These are phyloP conservation scores for Cephus sareptanus DNA, from an alignment of 2,888 invertebrate genomes.

Conservation along the genomic window DNA sequence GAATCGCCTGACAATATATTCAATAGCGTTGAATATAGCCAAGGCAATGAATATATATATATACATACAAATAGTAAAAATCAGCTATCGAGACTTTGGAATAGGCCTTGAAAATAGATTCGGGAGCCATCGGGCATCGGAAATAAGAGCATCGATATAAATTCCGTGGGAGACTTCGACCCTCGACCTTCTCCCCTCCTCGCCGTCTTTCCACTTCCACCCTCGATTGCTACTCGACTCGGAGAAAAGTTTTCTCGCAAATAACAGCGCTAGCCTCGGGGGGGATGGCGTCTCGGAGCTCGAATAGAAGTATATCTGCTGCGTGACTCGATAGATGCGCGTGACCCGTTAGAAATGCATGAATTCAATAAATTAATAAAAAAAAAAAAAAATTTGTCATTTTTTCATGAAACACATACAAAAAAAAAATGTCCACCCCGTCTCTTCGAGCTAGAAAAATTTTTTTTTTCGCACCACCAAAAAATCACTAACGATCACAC, in stretches of 20 bases:
- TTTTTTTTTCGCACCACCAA: too few species aligned
- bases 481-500: neutral
- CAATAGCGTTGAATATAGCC: neutral
- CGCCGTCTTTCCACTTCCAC: slow-evolving; percentile 25
- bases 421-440: too few species aligned
- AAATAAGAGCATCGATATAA: slow-evolving; percentile 51
- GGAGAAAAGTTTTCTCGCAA: slow-evolving; percentile 35
- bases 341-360: neutral
- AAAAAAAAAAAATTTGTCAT: neutral
- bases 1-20: neutral
- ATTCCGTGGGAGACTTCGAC: slow-evolving; percentile 31
- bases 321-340: neutral
- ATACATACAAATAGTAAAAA: neutral
- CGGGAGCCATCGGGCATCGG: slow-evolving; percentile 38
- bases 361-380: neutral
- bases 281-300: slow-evolving; percentile 2
- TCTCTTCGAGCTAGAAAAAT: too few species aligned
- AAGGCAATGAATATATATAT: neutral
- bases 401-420: too few species aligned
- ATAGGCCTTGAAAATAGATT: slow-evolving; percentile 56
- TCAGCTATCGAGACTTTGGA: slow-evolving; percentile 25
- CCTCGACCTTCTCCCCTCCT: slow-evolving; percentile 12
- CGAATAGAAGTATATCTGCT: neutral
- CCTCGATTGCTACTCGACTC: slow-evolving; percentile 2
- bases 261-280: slow-evolving; percentile 30